phyloP scores from a whole-genome alignment of 1,140 invertebrate species.

The Scylla paramamosain region DNA sequence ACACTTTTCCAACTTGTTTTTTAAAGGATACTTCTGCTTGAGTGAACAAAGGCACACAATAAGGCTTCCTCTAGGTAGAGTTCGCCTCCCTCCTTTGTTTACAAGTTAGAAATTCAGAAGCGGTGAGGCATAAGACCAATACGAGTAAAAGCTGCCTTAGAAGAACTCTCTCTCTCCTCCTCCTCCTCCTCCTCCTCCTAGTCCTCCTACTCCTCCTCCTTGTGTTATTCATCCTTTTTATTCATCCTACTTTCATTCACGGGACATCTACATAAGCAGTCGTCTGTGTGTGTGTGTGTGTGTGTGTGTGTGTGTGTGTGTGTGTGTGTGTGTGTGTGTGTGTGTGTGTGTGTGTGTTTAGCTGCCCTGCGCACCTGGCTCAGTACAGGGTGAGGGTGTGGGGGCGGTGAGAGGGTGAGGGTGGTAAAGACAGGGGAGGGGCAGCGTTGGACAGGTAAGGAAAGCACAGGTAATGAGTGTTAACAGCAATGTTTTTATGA shows the following conservation, averaged over 20 bases:
- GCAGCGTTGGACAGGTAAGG: neutral
- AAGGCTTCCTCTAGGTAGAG: neutral
- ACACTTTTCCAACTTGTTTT: constrained; percentile 32
- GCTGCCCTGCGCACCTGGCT: too few species aligned
- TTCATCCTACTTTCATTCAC: neutral
- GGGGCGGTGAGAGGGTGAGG: too few species aligned
- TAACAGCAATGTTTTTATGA: too few species aligned
- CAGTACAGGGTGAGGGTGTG: too few species aligned
- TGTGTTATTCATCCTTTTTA: neutral
- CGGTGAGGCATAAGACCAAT: constrained; percentile 33
- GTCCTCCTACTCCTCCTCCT: neutral
- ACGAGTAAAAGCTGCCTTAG: neutral
- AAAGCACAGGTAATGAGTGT: neutral
- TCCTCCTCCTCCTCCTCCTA: constrained; percentile 27
- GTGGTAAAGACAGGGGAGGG: neutral
- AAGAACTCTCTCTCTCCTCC: neutral
- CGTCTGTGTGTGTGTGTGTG: neutral
- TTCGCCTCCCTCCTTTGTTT: constrained; percentile 28
- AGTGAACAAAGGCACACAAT: constrained; percentile 33
- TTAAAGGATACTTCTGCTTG: constrained; percentile 42
- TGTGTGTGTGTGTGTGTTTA: too few species aligned
- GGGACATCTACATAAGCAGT: neutral
- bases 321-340: too few species aligned
- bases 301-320: neutral
- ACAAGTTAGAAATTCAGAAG: constrained; percentile 34